phyloP scores from a whole-genome alignment of 2,888 invertebrate species.

The Hirtodrosophila histrioides region DNA sequence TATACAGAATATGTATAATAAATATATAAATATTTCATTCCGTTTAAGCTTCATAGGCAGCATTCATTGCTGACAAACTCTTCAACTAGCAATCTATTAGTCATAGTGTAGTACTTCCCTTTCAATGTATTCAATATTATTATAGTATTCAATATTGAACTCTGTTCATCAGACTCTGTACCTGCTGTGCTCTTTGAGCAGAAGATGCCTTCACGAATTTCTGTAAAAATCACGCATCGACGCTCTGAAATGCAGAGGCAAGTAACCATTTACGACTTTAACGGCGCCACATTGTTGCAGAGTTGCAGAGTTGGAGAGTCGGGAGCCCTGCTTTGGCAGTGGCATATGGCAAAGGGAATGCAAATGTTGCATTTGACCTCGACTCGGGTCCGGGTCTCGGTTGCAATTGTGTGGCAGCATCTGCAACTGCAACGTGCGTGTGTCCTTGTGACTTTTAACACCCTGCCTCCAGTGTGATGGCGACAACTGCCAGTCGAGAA shows the following conservation, averaged over 20 bases:
- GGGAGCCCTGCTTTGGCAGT: conserved; percentile 2
- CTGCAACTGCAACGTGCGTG: conserved; percentile 34
- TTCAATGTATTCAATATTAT: not conserved
- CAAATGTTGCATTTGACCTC: conserved; percentile 56
- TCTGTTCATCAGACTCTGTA: conserved; percentile 15
- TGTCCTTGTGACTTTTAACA: conserved; percentile 81
- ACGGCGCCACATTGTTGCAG: conserved; percentile 74
- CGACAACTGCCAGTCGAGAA: conserved; percentile 60
- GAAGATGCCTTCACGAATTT: conserved; percentile 32
- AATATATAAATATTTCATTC: too few species aligned
- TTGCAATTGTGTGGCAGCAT: conserved; percentile 26
- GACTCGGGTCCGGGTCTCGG: conserved; percentile 8
- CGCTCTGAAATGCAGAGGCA: conserved; percentile 42
- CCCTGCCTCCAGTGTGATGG: conserved; percentile 40
- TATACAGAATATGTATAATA: too few species aligned
- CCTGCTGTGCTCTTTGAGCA: conserved; percentile 23
- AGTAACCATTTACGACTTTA: conserved; percentile 59
- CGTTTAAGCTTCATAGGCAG: too few species aligned
- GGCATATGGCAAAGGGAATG: conserved; percentile 46
- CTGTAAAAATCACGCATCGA: conserved; percentile 71
- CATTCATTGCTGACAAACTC: too few species aligned
- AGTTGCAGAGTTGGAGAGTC: not conserved
- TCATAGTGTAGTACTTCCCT: too few species aligned
- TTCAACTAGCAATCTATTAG: too few species aligned
- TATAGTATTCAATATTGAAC: too few species aligned